phyloP scores from a whole-genome alignment of 1,140 invertebrate genomes.

The Neuroterus valhalla region DNA sequence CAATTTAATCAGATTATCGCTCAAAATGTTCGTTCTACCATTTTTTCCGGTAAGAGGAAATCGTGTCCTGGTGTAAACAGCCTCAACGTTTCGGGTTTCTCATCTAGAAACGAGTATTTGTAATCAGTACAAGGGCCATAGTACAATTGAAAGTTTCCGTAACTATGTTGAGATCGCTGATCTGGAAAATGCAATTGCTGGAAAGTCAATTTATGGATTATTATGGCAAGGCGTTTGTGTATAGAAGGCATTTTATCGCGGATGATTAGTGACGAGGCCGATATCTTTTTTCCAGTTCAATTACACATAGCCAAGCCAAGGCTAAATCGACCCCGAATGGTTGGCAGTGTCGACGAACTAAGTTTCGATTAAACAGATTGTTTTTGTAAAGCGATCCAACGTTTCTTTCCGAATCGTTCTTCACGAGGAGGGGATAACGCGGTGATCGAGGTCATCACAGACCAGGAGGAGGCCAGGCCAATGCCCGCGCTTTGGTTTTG shows the following conservation, averaged over 20 bases:
- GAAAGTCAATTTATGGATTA: not conserved
- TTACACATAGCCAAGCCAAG: conserved; percentile 37
- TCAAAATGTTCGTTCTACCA: too few relatives aligned
- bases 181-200: not conserved
- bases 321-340: conserved; percentile 61
- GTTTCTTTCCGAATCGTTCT: conserved; percentile 45
- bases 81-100: too few relatives aligned
- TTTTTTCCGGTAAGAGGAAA: too few relatives aligned
- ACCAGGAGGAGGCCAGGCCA: conserved; percentile 69
- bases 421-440: conserved; percentile 50
- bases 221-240: not conserved
- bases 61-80: too few relatives aligned
- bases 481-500: conserved; percentile 69
- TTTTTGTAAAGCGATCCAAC: conserved; percentile 15
- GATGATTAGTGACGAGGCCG: not conserved
- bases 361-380: conserved; percentile 46
- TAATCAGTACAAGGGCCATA: too few relatives aligned
- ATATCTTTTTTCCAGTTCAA: not conserved
- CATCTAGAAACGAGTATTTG: too few relatives aligned
- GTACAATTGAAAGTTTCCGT: too few relatives aligned
- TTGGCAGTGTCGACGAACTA: conserved; percentile 48
- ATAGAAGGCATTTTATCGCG: not conserved
- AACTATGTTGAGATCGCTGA: not conserved
- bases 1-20: too few relatives aligned
- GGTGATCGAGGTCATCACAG: conserved; percentile 71